Percentiles rank a stretch among this genome's conserved stretches.
phyloP scores from a whole-genome alignment of 2,888 invertebrate genomes.

The Nomada goodeniana region DNA sequence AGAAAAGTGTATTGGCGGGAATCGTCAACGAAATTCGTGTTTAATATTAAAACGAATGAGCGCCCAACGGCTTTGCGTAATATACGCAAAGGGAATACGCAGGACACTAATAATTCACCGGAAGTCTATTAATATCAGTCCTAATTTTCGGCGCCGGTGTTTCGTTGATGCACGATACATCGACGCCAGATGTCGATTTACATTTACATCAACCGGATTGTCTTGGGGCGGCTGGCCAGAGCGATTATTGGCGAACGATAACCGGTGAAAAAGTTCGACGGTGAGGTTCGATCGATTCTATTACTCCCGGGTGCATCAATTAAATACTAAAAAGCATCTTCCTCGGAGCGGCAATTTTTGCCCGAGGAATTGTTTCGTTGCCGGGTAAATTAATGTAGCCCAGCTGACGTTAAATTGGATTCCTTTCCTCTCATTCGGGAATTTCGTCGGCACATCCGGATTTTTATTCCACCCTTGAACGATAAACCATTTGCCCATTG shows the following conservation, averaged over 20 bases:
- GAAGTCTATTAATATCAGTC: conserved; percentile 44
- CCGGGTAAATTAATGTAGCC: background rate
- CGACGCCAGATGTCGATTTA: conserved; percentile 47
- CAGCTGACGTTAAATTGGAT: background rate
- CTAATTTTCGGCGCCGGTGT: conserved; percentile 41
- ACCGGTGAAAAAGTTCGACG: background rate
- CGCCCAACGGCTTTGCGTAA: background rate
- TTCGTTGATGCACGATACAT: conserved; percentile 44
- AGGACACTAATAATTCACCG: conserved; percentile 34
- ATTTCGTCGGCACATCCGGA: conserved; percentile 7
- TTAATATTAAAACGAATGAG: background rate
- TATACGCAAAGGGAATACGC: background rate
- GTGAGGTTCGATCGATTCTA: background rate
- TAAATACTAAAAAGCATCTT: background rate
- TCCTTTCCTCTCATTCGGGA: background rate
- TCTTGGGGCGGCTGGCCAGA: conserved; percentile 1
- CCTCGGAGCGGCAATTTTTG: background rate
- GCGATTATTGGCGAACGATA: background rate
- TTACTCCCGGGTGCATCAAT: background rate
- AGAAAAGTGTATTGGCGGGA: background rate
- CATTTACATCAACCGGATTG: conserved; percentile 28
- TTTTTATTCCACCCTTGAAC: conserved; percentile 4
- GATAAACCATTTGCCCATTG: background rate
- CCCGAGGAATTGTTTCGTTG: background rate
- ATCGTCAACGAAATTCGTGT: background rate